phyloP scores from a whole-genome alignment of 2,113 vertebrate species.

The Tricholaema leucomelas region DNA sequence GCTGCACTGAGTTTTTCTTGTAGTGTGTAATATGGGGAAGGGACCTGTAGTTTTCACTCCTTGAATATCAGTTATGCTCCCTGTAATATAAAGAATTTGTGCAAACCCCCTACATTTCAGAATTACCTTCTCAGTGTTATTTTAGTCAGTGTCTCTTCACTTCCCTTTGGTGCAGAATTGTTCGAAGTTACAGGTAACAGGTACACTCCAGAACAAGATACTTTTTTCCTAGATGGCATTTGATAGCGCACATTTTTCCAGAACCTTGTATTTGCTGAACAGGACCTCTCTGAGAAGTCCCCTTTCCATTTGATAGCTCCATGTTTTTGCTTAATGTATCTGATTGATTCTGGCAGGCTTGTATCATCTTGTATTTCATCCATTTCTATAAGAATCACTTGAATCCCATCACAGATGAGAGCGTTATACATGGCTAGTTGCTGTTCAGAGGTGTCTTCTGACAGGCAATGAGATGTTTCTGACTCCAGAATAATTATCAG shows the following conservation, averaged over 20 bases:
- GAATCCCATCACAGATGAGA: conserved; percentile 80
- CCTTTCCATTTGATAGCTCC: conserved; percentile 82
- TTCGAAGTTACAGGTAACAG: not conserved
- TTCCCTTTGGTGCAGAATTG: not conserved
- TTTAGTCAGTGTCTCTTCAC: not conserved
- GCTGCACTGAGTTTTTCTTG: not conserved
- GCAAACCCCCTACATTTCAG: not conserved
- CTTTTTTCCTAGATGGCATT: conserved; percentile 79
- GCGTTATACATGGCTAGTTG: conserved; percentile 79
- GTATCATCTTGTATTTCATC: conserved; percentile 74
- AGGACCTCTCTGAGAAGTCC: conserved; percentile 26
- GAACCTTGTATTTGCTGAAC: conserved; percentile 75
- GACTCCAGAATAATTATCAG: conserved; percentile 80
- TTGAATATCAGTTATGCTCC: not conserved
- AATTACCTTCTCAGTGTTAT: not conserved
- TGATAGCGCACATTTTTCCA: conserved; percentile 88
- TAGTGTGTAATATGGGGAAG: not conserved
- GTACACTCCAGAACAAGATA: not conserved
- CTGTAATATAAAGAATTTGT: not conserved
- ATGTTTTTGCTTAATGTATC: conserved; percentile 83
- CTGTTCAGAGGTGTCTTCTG: conserved; percentile 75
- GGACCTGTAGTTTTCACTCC: not conserved
- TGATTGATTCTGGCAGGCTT: conserved; percentile 82
- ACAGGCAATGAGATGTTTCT: not conserved
- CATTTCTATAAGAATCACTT: conserved; percentile 88